Evolutionary conservation across 1,140 invertebrate species (phyloP).

Genomic region (Eurosta solidaginis): DNA sequence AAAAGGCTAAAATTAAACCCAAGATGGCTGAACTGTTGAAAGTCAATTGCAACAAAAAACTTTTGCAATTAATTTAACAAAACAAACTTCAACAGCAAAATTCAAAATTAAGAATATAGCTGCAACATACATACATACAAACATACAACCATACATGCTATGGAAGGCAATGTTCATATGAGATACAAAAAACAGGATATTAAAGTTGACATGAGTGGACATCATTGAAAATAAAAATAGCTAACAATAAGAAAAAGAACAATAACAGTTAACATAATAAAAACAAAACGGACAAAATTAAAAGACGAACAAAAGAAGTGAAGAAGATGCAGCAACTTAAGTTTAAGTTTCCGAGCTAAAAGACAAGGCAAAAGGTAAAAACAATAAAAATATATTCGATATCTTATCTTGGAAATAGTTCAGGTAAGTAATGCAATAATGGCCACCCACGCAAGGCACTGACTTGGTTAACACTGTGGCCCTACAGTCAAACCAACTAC

Average conservation of each 20-base stretch:
- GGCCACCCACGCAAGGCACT: no score
- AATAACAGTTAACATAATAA: slow-evolving; percentile 4
- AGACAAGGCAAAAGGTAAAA: neutral
- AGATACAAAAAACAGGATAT: neutral
- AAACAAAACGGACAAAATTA: neutral
- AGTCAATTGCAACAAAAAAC: slow-evolving; percentile 20
- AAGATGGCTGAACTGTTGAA: neutral
- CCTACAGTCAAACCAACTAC: no score
- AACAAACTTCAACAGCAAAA: slow-evolving; percentile 1
- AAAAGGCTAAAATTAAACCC: neutral
- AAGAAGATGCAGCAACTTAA: neutral
- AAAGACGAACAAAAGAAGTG: neutral
- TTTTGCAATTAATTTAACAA: slow-evolving; percentile 23
- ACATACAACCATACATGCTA: no score
- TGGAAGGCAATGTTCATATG: no score
- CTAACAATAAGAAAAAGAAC: neutral
- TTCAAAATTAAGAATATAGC: neutral
- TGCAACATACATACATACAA: neutral
- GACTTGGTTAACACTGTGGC: no score
- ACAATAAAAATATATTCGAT: neutral
- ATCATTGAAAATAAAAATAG: neutral
- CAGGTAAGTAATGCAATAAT: slow-evolving; percentile 4
- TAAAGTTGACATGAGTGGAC: neutral
- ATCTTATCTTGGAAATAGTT: neutral
- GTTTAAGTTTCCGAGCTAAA: neutral